These are phyloP conservation scores for Natrix natrix DNA, from an alignment of 2,797 vertebrate species.

Conservation along the genomic window DNA sequence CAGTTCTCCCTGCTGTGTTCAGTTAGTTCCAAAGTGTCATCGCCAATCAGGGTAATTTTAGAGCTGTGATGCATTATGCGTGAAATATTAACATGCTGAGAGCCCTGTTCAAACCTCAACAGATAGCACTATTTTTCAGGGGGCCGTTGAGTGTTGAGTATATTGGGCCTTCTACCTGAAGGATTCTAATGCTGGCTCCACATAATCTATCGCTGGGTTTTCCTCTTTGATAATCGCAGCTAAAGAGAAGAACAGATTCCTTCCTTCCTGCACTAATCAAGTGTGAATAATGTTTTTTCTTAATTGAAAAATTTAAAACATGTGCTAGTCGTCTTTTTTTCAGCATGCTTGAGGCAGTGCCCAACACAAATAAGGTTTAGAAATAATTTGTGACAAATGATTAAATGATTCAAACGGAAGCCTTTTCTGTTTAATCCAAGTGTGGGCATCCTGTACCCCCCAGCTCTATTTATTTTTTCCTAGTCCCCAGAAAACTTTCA, in stretches of 20 bases:
- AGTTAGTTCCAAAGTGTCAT: slow-evolving; percentile 51
- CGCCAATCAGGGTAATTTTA: slow-evolving; percentile 43
- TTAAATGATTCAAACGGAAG: neutral
- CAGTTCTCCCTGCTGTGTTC: slow-evolving; percentile 47
- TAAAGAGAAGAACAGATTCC: neutral
- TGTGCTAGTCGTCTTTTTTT: neutral
- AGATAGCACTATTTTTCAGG: neutral
- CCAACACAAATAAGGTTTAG: neutral
- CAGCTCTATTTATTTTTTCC: neutral
- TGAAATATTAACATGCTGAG: slow-evolving; percentile 41
- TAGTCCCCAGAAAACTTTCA: neutral
- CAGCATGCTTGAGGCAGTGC: neutral
- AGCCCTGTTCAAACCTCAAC: slow-evolving; percentile 47
- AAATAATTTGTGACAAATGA: neutral
- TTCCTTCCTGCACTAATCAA: neutral
- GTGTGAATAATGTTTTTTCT: slow-evolving; percentile 3
- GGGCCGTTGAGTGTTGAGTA: neutral
- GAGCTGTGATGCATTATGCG: slow-evolving; percentile 14
- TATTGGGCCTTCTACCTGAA: slow-evolving; percentile 29
- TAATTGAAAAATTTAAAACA: neutral
- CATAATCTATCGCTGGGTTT: slow-evolving; percentile 6
- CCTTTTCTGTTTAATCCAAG: neutral
- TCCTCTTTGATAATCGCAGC: neutral
- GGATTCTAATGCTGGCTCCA: neutral
- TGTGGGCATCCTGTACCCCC: neutral